These are phyloP conservation scores for Lithobates pipiens DNA, from an alignment of 2,797 vertebrate species.

Conservation along the genomic window DNA sequence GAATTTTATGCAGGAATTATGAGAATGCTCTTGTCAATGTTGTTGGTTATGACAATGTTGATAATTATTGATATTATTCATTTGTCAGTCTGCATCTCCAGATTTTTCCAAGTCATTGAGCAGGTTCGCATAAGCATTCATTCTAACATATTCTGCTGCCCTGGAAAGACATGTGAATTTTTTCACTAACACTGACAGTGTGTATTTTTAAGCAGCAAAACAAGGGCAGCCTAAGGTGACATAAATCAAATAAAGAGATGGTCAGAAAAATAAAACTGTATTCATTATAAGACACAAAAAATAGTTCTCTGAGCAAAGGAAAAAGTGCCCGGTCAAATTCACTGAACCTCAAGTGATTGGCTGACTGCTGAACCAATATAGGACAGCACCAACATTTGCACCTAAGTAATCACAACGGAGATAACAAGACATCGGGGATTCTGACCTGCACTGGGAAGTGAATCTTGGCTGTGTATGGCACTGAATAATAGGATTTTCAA, in stretches of 20 bases:
- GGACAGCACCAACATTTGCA: constrained; percentile 56
- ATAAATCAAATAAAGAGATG: constrained; percentile 57
- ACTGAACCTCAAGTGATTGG: constrained; percentile 58
- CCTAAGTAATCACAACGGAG: constrained; percentile 60
- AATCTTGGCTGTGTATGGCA: constrained; percentile 58
- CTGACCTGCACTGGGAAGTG: constrained; percentile 46
- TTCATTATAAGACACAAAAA: constrained; percentile 45
- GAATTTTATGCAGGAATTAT: too few relatives aligned
- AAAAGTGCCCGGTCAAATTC: constrained; percentile 53
- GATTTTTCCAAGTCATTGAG: background rate
- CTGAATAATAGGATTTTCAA: constrained; percentile 62
- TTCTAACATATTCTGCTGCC: constrained; percentile 17
- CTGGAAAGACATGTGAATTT: constrained; percentile 4
- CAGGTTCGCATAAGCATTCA: background rate
- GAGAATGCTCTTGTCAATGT: too few relatives aligned
- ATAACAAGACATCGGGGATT: constrained; percentile 59
- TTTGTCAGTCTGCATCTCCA: background rate
- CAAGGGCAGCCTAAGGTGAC: constrained; percentile 37
- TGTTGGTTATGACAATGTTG: too few relatives aligned
- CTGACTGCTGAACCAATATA: constrained; percentile 53
- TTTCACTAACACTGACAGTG: constrained; percentile 6
- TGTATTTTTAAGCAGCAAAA: constrained; percentile 24
- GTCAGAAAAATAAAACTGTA: constrained; percentile 32
- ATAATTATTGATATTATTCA: background rate
- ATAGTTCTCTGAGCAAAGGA: background rate